phyloP scores from a whole-genome alignment of 1,140 invertebrate species.

The Pseudomyrmex sp. region DNA sequence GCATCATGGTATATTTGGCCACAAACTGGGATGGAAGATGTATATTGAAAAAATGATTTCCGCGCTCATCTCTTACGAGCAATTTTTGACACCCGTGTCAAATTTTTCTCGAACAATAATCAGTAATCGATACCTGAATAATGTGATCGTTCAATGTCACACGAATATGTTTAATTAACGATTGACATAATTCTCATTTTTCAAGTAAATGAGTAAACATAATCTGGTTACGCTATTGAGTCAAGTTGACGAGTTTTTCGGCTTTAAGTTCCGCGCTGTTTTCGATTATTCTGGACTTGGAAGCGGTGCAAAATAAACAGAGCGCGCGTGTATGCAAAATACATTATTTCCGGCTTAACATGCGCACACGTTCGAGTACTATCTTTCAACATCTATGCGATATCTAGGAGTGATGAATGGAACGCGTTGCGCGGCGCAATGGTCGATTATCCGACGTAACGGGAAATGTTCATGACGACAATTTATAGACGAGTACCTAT shows the following conservation, averaged over 20 bases:
- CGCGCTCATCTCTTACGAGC: too few species aligned
- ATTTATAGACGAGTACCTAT: slow-evolving; percentile 20
- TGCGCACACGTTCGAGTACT: not conserved
- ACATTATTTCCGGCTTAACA: not conserved
- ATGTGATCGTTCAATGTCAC: not conserved
- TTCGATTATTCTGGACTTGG: not conserved
- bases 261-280: not conserved
- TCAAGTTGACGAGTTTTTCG: too few species aligned
- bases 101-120: slow-evolving; percentile 4
- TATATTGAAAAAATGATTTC: slow-evolving; percentile 20
- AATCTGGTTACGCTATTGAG: too few species aligned
- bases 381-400: not conserved
- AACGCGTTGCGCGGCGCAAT: not conserved
- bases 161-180: too few species aligned
- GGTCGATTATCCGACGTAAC: slow-evolving; percentile 21
- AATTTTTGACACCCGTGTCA: not conserved
- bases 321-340: not conserved
- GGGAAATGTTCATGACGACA: slow-evolving; percentile 8
- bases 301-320: slow-evolving; percentile 30
- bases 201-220: too few species aligned
- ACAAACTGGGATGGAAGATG: not conserved
- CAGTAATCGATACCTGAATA: not conserved
- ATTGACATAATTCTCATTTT: too few species aligned
- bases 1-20: not conserved
- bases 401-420: not conserved